These are phyloP conservation scores for Mirza zaza DNA, from an alignment of 2,113 vertebrate species.

Conservation along the genomic window DNA sequence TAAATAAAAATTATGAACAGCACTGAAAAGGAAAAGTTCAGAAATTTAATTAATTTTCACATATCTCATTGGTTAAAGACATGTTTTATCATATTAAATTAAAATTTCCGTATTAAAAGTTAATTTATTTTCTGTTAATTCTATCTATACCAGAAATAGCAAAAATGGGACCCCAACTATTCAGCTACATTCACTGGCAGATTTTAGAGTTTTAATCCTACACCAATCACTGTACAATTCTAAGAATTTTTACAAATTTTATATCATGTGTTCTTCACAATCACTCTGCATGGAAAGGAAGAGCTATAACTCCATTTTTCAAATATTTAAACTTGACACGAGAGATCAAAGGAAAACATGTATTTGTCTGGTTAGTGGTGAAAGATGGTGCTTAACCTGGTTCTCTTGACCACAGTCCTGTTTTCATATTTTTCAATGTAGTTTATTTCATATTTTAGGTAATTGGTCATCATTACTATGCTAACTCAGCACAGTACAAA, in stretches of 20 bases:
- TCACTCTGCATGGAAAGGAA: neutral
- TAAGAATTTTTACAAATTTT: neutral
- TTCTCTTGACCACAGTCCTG: neutral
- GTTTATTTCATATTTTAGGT: neutral
- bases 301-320: neutral
- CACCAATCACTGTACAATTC: neutral
- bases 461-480: neutral
- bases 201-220: neutral
- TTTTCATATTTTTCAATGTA: neutral
- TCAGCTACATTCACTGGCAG: neutral
- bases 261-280: neutral
- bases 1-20: neutral
- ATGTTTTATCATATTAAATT: conserved; percentile 25
- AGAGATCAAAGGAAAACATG: neutral
- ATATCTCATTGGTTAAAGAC: conserved; percentile 1
- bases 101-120: conserved; percentile 1
- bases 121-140: conserved; percentile 20
- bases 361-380: accelerated
- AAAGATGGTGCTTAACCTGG: neutral
- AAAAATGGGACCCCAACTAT: neutral
- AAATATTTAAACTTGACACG: neutral
- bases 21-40: neutral
- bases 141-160: neutral
- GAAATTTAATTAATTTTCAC: conserved; percentile 44
- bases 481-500: neutral